Evolutionary conservation across 2,888 invertebrate genomes (phyloP), one percentile per base, ranked within the genome.

Genomic region (Chouioia cunea): DNA sequence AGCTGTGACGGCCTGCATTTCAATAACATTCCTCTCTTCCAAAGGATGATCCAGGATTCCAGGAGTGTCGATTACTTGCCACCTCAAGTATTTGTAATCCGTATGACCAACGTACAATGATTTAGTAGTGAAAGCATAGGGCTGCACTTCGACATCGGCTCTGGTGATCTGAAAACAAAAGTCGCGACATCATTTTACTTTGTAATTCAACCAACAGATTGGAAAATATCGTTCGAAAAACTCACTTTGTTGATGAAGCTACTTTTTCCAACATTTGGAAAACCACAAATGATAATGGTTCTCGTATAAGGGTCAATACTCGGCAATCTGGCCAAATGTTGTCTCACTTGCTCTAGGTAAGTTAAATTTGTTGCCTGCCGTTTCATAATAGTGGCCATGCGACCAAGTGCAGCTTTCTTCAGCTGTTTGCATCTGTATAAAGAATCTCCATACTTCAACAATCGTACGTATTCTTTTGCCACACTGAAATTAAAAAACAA

Each of bases 1-100:
- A 0, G 99, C 99, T 0, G 99, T 99, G 47, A 99, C 96, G 0
- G 99, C 99, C 85, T 97, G 99, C 98, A 99, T 99, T 89, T 99
- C 99, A 76, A 96, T 96, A 59, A 95, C 97, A 80, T 99, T 98
- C 79, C 98, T 92, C 80, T 99, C 96, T 83, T 99, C 99, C 64
- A 99, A 86, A 0, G 98, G 93, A 86, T 99, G 98, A 88, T 99
- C 99, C 70, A 99, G 88, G 78, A 99, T 97, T 76, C 99, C 99
- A 0, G 97, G 97, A 0, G 97, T 97, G 84, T 98, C 97, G 75
- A 98, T 95, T 0, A 94, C 90, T 92, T 99, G 99, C 97, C 97
- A 99, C 66, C 97, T 90, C 60, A 99, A 88, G 85, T 99, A 99
- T 86, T 97, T 97, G 87, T 99, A 98, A 86, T 99, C 99, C 2